Evolutionary conservation across 1,140 invertebrate species (phyloP).

Genomic region (Galleria mellonella): DNA sequence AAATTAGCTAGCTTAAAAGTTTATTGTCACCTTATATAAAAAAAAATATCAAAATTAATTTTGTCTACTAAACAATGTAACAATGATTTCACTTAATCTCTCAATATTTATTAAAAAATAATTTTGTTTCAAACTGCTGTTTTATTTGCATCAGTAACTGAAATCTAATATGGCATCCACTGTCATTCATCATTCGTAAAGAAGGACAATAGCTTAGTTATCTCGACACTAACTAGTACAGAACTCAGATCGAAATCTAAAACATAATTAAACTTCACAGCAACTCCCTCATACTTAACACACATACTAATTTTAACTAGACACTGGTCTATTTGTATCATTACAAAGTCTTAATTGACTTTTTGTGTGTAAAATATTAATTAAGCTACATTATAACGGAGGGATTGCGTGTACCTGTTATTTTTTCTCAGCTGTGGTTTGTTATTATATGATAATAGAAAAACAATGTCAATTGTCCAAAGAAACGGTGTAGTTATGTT

Average conservation of each 20-base stretch:
- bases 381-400: conserved; percentile 7
- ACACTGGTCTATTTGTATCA: conserved; percentile 2
- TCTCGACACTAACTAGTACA: conserved; percentile 13
- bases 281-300: conserved; percentile 19
- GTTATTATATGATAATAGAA: conserved; percentile 2
- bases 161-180: not conserved
- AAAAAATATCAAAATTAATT: too few species aligned
- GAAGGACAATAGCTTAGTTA: conserved; percentile 16
- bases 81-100: too few species aligned
- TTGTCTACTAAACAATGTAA: too few species aligned
- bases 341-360: conserved; percentile 17
- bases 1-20: too few species aligned
- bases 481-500: too few species aligned
- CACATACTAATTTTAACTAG: conserved; percentile 18
- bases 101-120: too few species aligned
- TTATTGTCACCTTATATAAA: too few species aligned
- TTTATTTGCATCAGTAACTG: too few species aligned
- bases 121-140: too few species aligned
- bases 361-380: conserved; percentile 12
- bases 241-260: conserved; percentile 42
- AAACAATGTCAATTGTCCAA: conserved; percentile 4
- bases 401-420: conserved; percentile 6
- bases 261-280: conserved; percentile 34
- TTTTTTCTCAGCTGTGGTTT: conserved; percentile 3
- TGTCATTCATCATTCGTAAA: conserved; percentile 2